A percentile compares a stretch with the other conserved stretches of the same genome.
phyloP scores from a whole-genome alignment of 1,140 invertebrate species.

The Neodiprion virginianus region DNA sequence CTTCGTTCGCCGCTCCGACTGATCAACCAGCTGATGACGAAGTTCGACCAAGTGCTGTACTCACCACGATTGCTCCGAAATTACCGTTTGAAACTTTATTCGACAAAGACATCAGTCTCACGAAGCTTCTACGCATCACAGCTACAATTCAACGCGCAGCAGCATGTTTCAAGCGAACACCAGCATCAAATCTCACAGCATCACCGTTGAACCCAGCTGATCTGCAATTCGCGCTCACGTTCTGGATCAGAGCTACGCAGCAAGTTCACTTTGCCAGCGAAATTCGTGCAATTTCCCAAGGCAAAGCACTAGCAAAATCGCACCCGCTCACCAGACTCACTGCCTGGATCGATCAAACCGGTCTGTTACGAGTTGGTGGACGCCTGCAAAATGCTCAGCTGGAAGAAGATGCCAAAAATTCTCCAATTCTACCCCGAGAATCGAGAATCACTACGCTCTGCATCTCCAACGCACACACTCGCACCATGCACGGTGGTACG shows the following conservation, averaged over 20 bases:
- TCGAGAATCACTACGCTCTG: slow-evolving; percentile 31
- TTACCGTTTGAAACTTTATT: too few species aligned
- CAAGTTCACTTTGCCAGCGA: neutral
- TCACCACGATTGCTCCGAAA: too few species aligned
- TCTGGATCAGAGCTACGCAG: neutral
- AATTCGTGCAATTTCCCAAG: neutral
- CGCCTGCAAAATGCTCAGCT: slow-evolving; percentile 33
- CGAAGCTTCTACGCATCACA: too few species aligned
- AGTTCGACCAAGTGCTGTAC: too few species aligned
- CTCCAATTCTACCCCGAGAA: slow-evolving; percentile 33
- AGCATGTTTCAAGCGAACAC: too few species aligned
- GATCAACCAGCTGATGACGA: too few species aligned
- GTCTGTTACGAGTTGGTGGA: slow-evolving; percentile 41
- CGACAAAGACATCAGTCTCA: too few species aligned
- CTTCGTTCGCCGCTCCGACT: too few species aligned
- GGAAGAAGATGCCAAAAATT: slow-evolving; percentile 31
- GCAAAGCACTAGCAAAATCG: neutral
- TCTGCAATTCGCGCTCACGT: neutral
- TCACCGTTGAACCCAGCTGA: neutral
- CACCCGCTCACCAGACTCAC: neutral
- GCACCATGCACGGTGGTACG: slow-evolving; percentile 37
- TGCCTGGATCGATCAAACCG: slow-evolving; percentile 29
- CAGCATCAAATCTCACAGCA: neutral
- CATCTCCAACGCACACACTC: slow-evolving; percentile 30
- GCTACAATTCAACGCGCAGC: too few species aligned